Evolutionary conservation across 2,888 invertebrate species (phyloP).

Genomic region (Beris chalybata): DNA sequence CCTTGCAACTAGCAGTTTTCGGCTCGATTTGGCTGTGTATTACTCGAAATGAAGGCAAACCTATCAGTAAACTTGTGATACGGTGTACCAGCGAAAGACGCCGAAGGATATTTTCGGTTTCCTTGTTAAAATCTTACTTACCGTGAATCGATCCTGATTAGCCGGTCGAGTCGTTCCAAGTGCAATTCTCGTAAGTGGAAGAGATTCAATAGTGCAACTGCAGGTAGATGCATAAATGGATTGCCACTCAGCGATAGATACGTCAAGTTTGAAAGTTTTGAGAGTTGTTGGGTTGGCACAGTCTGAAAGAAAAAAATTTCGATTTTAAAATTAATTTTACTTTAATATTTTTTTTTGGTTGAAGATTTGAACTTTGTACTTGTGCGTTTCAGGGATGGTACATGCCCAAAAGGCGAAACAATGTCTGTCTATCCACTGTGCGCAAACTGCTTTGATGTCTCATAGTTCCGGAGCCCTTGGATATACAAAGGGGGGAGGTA

Average conservation of each 20-base stretch:
- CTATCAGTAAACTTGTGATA: too few species aligned
- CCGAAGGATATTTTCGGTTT: not conserved
- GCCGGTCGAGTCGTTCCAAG: slow-evolving; percentile 68
- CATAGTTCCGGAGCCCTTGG: too few species aligned
- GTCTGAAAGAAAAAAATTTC: slow-evolving; percentile 48
- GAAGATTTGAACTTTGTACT: not conserved
- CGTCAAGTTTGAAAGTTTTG: slow-evolving; percentile 75
- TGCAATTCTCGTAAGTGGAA: slow-evolving; percentile 77
- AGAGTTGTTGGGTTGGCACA: slow-evolving; percentile 74
- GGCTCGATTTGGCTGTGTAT: not conserved
- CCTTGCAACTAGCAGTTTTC: not conserved
- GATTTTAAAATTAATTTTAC: too few species aligned
- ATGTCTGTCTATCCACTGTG: too few species aligned
- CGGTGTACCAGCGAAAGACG: too few species aligned
- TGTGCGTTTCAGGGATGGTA: too few species aligned
- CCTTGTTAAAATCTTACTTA: slow-evolving; percentile 43
- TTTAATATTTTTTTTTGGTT: too few species aligned
- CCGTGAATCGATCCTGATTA: slow-evolving; percentile 70
- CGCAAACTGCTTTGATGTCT: too few species aligned
- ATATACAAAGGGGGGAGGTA: too few species aligned
- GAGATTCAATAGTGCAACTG: slow-evolving; percentile 81
- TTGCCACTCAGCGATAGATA: slow-evolving; percentile 79
- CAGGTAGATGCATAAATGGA: slow-evolving; percentile 70
- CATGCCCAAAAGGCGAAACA: too few species aligned
- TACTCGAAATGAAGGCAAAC: too few species aligned